These are phyloP conservation scores for Mirounga angustirostris DNA, from an alignment of 2,113 vertebrate species.

Conservation along the genomic window DNA sequence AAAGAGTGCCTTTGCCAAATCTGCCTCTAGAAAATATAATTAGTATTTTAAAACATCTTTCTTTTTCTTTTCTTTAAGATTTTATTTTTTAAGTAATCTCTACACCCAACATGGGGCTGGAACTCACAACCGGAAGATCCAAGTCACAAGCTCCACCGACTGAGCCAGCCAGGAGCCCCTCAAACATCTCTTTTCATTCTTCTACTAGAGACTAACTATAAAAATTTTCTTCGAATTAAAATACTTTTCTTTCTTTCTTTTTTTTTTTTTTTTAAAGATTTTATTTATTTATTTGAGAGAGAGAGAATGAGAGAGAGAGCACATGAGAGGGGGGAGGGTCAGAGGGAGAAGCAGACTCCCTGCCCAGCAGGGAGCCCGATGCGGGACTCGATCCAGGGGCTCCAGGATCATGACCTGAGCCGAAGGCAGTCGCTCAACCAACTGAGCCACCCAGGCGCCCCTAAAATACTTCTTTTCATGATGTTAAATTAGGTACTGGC, in stretches of 20 bases:
- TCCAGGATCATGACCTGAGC: too few species aligned
- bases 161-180: background rate
- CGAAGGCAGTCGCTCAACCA: too few species aligned
- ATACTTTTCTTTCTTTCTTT: background rate
- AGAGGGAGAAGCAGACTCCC: too few species aligned
- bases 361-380: too few species aligned
- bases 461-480: too few species aligned
- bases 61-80: background rate
- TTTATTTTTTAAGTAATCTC: background rate
- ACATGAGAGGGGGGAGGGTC: too few species aligned
- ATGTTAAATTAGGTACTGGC: slow-evolving; percentile 19
- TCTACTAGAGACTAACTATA: background rate
- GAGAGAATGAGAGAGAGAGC: too few species aligned
- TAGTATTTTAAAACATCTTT: background rate
- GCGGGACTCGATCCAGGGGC: too few species aligned
- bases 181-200: background rate
- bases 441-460: too few species aligned
- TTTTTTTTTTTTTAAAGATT: too few species aligned
- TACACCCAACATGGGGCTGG: background rate
- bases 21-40: background rate
- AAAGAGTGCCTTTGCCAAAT: background rate
- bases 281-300: too few species aligned
- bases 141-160: background rate
- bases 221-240: background rate
- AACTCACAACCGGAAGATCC: background rate